These are phyloP conservation scores for Ascidia mentula DNA, from an alignment of 23 tunicate genomes.

Conservation along the genomic window DNA sequence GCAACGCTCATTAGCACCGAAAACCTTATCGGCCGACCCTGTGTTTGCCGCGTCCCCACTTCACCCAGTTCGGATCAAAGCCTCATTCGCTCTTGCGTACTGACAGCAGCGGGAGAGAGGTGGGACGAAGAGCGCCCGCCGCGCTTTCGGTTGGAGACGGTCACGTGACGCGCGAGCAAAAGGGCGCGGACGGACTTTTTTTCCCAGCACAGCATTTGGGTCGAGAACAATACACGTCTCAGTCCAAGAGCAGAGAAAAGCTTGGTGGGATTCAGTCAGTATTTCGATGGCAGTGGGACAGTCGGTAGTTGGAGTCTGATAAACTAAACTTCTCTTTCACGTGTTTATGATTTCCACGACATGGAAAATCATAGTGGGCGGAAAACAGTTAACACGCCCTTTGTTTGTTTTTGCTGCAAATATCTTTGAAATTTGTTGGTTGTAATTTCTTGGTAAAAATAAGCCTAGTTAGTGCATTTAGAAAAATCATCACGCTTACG, in stretches of 20 bases:
- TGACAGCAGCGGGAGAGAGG: background rate
- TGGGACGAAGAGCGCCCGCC: constrained; percentile 2
- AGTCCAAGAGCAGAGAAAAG: background rate
- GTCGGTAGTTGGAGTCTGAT: too few relatives aligned
- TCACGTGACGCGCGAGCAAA: background rate
- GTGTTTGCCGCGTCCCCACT: constrained; percentile 1
- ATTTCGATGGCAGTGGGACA: too few relatives aligned
- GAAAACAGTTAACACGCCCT: too few relatives aligned
- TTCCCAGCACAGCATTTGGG: background rate
- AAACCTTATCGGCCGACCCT: background rate
- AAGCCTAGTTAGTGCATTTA: too few relatives aligned
- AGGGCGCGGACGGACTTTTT: background rate
- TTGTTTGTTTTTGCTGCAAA: too few relatives aligned
- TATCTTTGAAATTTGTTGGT: too few relatives aligned
- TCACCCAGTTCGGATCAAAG: background rate
- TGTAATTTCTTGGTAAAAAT: too few relatives aligned
- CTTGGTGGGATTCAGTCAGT: too few relatives aligned
- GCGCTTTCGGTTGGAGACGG: background rate
- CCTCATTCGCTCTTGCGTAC: background rate
- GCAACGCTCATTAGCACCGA: background rate
- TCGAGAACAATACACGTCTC: background rate
- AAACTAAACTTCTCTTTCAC: too few relatives aligned
- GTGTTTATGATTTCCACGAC: too few relatives aligned
- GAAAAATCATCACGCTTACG: too few relatives aligned
- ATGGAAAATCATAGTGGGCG: too few relatives aligned